Conservation (phyloP, 2,113 vertebrate genomes). For the Dasypus novemcinctus region DNA sequence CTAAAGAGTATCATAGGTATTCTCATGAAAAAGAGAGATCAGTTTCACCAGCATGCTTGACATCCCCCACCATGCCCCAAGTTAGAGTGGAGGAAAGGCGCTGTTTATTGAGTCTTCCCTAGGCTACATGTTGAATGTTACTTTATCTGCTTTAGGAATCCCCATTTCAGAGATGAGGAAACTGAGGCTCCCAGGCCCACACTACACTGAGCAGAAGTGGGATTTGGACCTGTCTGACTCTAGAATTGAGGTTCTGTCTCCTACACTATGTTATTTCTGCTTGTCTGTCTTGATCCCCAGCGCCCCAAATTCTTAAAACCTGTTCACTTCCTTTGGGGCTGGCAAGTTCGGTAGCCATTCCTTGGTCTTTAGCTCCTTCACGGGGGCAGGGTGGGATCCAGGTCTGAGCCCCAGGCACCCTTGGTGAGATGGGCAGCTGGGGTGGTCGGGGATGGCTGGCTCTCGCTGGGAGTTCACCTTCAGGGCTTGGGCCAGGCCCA, state of each 20-base stretch:
- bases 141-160: background rate
- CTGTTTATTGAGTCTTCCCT: background rate
- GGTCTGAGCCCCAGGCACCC: background rate
- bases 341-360: background rate
- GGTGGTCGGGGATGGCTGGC: too few species aligned
- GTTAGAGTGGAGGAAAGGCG: background rate
- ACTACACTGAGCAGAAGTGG: background rate
- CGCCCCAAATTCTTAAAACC: background rate
- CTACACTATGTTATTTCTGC: background rate
- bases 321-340: background rate
- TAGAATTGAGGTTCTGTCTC: background rate
- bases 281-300: background rate
- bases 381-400: background rate
- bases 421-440: background rate
- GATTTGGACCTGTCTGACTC: background rate
- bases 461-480: rapidly evolving
- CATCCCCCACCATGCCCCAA: background rate
- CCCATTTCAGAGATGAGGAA: background rate
- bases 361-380: background rate
- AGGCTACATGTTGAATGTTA: background rate
- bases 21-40: background rate
- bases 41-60: background rate
- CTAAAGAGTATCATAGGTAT: background rate
- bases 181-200: background rate
- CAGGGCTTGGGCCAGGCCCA: background rate